These are phyloP conservation scores for Venustoraphidia nigricollis DNA, from an alignment of 2,888 invertebrate genomes.

Conservation along the genomic window DNA sequence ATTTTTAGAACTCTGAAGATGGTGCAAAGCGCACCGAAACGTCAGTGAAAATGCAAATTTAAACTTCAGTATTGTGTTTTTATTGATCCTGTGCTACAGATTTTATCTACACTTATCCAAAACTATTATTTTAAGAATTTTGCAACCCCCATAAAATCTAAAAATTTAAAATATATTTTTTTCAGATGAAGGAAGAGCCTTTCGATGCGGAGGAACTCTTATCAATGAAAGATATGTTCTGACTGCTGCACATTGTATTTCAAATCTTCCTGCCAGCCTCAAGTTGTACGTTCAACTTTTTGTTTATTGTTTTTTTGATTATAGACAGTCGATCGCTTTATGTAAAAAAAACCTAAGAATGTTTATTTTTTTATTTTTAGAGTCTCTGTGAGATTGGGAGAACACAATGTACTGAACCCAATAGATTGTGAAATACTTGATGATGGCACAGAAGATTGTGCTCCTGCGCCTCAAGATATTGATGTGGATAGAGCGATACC, in stretches of 20 bases:
- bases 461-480: conserved; percentile 33
- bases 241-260: conserved; percentile 42
- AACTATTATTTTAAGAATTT: background rate
- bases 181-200: conserved; percentile 19
- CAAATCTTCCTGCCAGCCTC: conserved; percentile 15
- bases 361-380: conserved; percentile 21
- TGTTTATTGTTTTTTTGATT: background rate
- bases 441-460: conserved; percentile 22
- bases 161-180: background rate
- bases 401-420: conserved; percentile 33
- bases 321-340: too few relatives aligned
- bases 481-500: conserved; percentile 29
- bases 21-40: too few relatives aligned
- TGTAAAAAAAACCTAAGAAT: background rate
- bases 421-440: conserved; percentile 25
- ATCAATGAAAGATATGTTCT: conserved; percentile 37
- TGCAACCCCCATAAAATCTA: background rate
- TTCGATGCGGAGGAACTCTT: conserved; percentile 32
- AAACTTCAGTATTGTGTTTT: too few relatives aligned
- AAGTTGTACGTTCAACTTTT: conserved; percentile 1
- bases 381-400: conserved; percentile 44
- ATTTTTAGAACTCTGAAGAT: too few relatives aligned
- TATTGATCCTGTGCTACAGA: too few relatives aligned
- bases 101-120: too few relatives aligned
- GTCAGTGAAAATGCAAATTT: too few relatives aligned